phyloP scores from a whole-genome alignment of 2,888 invertebrate species.

The Sarcophaga subvicina region DNA sequence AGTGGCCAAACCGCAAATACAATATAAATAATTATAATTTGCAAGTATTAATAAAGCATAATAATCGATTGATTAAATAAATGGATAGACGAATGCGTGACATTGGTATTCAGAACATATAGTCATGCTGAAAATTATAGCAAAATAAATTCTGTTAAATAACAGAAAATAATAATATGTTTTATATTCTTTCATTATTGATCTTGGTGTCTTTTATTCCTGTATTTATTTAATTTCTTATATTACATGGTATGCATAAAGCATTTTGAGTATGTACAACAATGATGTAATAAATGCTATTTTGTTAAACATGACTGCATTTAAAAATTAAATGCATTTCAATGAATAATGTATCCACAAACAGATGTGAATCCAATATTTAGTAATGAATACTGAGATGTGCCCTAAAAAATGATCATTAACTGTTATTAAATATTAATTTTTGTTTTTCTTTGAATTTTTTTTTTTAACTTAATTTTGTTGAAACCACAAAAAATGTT shows the following conservation, averaged over 20 bases:
- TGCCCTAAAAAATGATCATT: too few relatives aligned
- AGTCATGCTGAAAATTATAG: background rate
- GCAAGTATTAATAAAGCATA: constrained; percentile 58
- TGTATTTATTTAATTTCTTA: too few relatives aligned
- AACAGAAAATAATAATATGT: too few relatives aligned
- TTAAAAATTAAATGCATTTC: constrained; percentile 25
- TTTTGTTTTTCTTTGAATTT: too few relatives aligned
- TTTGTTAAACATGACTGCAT: background rate
- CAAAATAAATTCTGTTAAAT: background rate
- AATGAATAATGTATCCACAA: constrained; percentile 47
- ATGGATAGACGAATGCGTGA: constrained; percentile 5
- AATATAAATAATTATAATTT: constrained; percentile 63
- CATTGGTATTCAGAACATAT: background rate
- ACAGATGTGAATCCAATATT: constrained; percentile 56
- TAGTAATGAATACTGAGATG: constrained; percentile 27
- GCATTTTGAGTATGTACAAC: background rate
- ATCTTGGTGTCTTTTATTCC: background rate
- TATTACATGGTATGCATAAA: background rate
- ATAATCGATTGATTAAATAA: constrained; percentile 53
- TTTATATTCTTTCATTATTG: background rate
- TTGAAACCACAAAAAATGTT: too few relatives aligned
- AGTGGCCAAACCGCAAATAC: constrained; percentile 61
- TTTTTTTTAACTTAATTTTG: too few relatives aligned
- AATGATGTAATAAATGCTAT: background rate
- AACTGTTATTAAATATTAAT: too few relatives aligned